Conservation (phyloP, 2,797 vertebrate species). For the Lerista edwardsae region DNA sequence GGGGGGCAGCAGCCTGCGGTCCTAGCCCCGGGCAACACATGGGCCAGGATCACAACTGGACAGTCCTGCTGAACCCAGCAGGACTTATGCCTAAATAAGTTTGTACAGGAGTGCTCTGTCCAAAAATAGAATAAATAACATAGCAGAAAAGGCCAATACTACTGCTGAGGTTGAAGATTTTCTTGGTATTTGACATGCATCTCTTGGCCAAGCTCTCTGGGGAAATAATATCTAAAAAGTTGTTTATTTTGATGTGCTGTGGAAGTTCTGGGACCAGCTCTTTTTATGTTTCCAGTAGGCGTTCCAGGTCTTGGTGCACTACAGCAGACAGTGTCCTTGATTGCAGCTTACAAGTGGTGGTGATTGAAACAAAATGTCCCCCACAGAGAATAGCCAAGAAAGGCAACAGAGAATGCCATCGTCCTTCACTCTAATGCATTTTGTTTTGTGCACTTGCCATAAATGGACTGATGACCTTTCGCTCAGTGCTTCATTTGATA, state of each 20-base stretch:
- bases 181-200: not conserved
- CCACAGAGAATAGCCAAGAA: conserved; percentile 7
- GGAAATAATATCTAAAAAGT: not conserved
- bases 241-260: not conserved
- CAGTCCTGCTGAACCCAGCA: too few relatives aligned
- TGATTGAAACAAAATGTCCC: not conserved
- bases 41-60: too few relatives aligned
- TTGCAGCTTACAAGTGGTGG: conserved; percentile 15
- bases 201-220: not conserved
- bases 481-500: conserved; percentile 5
- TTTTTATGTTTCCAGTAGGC: not conserved
- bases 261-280: conserved; percentile 1
- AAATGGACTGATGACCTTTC: conserved; percentile 7
- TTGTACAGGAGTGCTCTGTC: not conserved
- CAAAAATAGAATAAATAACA: not conserved
- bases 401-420: not conserved
- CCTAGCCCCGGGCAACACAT: too few relatives aligned
- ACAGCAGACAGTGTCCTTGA: not conserved
- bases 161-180: not conserved
- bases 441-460: not conserved
- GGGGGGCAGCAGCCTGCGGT: too few relatives aligned
- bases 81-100: too few relatives aligned
- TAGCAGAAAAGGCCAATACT: not conserved
- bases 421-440: not conserved
- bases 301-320: conserved; percentile 18